Base-by-base conservation (phyloP, 2,113 vertebrate genomes). In the Megalops atlanticus region DNA sequence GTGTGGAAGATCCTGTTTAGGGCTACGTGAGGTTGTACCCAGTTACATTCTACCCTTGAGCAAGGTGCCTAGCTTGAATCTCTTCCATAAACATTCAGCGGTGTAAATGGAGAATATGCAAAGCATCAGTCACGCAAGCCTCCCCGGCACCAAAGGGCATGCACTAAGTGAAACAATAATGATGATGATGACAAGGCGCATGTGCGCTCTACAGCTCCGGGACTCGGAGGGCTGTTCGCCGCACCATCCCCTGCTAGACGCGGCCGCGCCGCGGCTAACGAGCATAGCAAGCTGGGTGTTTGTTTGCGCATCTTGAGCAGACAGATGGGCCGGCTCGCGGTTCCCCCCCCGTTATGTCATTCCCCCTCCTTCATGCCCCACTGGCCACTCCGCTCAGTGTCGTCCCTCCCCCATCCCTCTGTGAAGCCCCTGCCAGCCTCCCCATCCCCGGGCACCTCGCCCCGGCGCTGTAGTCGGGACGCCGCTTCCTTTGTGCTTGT, bases 321-420 rank as follows among this genome's bases (percentile, higher is more conserved):
- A 88, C 90, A 92, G 91, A 92, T 89, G 91, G 92, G 87, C 49
- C 58, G 84, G 52, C 84, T 83, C 82, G 87, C 87, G 85, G 87
- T n/a, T n/a, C 21, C 70, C 74, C n/a, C 72, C 73, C 83, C 83
- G 82, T 86, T 78, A 87, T 88, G 86, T 89, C 89, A 86, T 85
- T 87, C 83, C 64, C 86, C 43, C 86, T 89, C 78, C 83, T 84
- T 90, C 87, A 86, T 87, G 86, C 81, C 88, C 86, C 86, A 80
- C 78, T 90, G 87, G 86, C 87, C 88, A n/a, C 52, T 58, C 18
- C 16, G 52, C 80, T 83, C 76, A 39, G 2, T 47, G 43, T 73
- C 74, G 31, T 64, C 49, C 39, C 36, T 38, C 45, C n/a, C 85
- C 78, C 85, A 81, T 70, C 52, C 76, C 35, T 77, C 64, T 73